A percentile compares a stretch with the other conserved stretches of the same genome.
These are phyloP conservation scores for Eospalax fontanierii DNA, from an alignment of 2,797 vertebrate genomes.

Conservation along the genomic window DNA sequence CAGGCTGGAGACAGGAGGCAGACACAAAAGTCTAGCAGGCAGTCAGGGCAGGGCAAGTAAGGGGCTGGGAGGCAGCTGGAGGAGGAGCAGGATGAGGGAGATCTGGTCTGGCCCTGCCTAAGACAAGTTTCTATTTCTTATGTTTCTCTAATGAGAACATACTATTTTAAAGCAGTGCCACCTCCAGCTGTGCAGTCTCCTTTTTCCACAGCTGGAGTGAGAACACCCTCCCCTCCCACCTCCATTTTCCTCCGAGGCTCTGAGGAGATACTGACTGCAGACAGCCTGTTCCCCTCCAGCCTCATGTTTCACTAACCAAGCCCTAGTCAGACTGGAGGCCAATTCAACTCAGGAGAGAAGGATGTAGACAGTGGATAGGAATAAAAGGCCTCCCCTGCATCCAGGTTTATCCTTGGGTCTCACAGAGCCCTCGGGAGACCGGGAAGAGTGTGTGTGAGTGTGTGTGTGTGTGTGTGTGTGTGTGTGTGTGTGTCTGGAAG, in stretches of 20 bases:
- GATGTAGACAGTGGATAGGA: not conserved
- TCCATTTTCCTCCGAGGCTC: not conserved
- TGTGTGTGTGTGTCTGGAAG: not conserved
- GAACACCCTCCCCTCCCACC: slow-evolving; percentile 14
- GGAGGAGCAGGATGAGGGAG: not conserved
- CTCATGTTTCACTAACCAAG: not conserved
- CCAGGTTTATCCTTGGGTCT: not conserved
- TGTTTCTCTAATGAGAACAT: not conserved
- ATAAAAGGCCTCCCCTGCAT: not conserved
- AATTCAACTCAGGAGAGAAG: not conserved
- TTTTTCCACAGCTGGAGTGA: not conserved
- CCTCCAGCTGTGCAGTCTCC: not conserved
- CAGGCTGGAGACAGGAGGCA: not conserved
- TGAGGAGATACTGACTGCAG: not conserved
- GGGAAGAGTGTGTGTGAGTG: not conserved
- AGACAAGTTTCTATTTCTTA: not conserved
- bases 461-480: not conserved
- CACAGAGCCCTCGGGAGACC: not conserved
- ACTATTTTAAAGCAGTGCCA: not conserved
- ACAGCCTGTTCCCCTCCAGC: not conserved
- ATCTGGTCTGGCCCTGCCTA: not conserved
- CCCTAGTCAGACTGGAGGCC: slow-evolving; percentile 3
- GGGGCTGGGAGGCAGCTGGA: not conserved
- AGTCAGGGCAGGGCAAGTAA: not conserved
- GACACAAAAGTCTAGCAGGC: not conserved